Conservation (phyloP, 1,140 invertebrate species). For the Cyclargus thomasi region DNA sequence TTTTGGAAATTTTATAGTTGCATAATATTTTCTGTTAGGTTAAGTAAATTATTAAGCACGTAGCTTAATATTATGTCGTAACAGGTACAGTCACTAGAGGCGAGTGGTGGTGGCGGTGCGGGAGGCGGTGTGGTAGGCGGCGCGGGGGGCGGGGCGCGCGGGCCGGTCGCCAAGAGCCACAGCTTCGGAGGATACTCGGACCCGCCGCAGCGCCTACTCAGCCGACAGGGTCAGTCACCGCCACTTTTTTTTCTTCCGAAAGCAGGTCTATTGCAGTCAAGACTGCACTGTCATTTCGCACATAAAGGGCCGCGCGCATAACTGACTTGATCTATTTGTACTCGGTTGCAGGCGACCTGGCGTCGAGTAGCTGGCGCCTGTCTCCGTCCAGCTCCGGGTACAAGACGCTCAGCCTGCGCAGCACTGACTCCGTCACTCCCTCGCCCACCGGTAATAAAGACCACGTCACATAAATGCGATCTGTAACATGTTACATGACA, state of each 20-base stretch:
- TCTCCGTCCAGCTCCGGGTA: slow-evolving; percentile 89
- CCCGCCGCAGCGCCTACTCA: slow-evolving; percentile 74
- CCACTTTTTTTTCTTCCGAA: too few species aligned
- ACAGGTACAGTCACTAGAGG: slow-evolving; percentile 77
- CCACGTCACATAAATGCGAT: too few species aligned
- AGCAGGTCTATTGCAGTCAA: too few species aligned
- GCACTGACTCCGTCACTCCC: slow-evolving; percentile 84
- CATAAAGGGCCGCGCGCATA: too few species aligned
- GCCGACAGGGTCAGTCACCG: slow-evolving; percentile 80
- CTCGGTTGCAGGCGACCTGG: slow-evolving; percentile 59
- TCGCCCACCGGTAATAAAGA: slow-evolving; percentile 77
- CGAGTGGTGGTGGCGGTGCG: slow-evolving; percentile 49
- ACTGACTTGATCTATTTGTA: too few species aligned
- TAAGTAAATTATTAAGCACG: too few species aligned
- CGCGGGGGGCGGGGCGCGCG: slow-evolving; percentile 33
- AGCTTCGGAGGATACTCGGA: slow-evolving; percentile 88
- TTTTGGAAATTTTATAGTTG: too few species aligned
- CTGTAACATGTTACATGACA: too few species aligned
- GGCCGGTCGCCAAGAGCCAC: slow-evolving; percentile 85
- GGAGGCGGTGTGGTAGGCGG: too few species aligned
- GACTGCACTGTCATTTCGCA: too few species aligned
- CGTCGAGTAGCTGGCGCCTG: slow-evolving; percentile 78
- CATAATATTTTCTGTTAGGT: too few species aligned
- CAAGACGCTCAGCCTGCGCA: slow-evolving; percentile 81
- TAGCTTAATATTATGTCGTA: too few species aligned